Evolutionary conservation across 2,797 vertebrate species (phyloP), one percentile per base, ranked within the genome.

Genomic region (Manis javanica): DNA sequence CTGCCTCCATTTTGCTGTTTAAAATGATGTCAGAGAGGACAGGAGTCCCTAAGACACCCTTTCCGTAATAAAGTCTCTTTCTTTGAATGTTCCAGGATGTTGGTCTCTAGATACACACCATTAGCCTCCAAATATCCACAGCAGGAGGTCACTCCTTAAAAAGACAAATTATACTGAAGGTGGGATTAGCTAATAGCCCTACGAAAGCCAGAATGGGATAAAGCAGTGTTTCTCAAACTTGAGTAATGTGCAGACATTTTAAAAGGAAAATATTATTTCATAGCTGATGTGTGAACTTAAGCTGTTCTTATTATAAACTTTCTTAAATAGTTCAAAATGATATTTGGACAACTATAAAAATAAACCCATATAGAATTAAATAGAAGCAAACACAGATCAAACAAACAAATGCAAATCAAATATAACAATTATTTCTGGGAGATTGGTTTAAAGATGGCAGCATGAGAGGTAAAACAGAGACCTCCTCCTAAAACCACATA

Each of bases 251-350:
- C 19, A 94, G 23, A 82, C 26, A 9, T 74, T 93, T 21, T 59
- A 71, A 74, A 90, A 71, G 39, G 37, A 89, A 49, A 37, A 84
- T 63, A 46, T 34, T 77, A 24, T 61, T 85, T 78, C 55, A 66
- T 31, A 92, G 29, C n/a, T 51, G 46, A 2, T 37, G 61, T 81
- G 8, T 42, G 88, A 31, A 26, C 46, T 61, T 78, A 91, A 82
- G 78, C 74, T 84, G 26, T 18, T 83, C 42, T 61, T 49, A 83
- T 92, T 84, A 42, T 84, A 39, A 77, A 94, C 63, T 86, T 86
- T 79, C 39, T 95, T 72, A 96, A 84, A 61, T 75, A 85, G 23
- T 16, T 46, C 82, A 68, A 87, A 93, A 63, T 78, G 87, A 66
- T 84, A 83, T 61, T 90, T 90, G 57, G 14, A 82, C 19, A 71